Conservation (phyloP, 2,113 vertebrate species). For the Tupaia tana region DNA sequence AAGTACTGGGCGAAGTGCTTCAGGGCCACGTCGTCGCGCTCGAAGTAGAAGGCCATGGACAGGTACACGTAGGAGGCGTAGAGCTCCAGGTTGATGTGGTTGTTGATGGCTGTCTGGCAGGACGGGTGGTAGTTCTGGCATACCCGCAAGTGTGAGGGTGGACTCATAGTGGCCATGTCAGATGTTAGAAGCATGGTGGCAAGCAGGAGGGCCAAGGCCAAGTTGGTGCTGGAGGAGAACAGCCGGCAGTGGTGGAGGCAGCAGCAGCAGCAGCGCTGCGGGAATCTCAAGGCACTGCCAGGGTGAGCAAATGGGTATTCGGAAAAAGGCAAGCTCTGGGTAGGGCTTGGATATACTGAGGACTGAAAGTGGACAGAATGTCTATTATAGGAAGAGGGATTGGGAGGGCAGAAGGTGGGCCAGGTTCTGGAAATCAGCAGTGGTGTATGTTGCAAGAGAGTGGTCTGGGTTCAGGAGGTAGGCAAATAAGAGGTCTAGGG, state of each 20-base stretch:
- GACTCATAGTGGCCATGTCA: background rate
- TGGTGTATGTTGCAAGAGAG: too few species aligned
- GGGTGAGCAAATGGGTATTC: rapidly evolving
- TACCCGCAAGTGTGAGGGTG: rapidly evolving
- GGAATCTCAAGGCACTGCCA: rapidly evolving
- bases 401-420: background rate
- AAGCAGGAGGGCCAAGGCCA: background rate
- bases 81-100: background rate
- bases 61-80: background rate
- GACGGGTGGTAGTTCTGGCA: background rate
- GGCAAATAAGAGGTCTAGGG: too few species aligned
- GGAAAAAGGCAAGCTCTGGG: too few species aligned
- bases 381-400: background rate
- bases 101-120: background rate
- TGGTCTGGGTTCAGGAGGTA: too few species aligned
- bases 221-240: rapidly evolving
- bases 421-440: background rate
- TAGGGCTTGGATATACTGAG: too few species aligned
- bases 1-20: background rate
- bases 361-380: too few species aligned
- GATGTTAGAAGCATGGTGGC: rapidly evolving
- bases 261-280: rapidly evolving
- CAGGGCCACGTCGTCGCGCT: background rate
- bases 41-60: background rate
- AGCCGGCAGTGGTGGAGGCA: rapidly evolving